Evolutionary conservation across 1,140 invertebrate genomes (phyloP).

Genomic region (Drosophila sulfurigaster): DNA sequence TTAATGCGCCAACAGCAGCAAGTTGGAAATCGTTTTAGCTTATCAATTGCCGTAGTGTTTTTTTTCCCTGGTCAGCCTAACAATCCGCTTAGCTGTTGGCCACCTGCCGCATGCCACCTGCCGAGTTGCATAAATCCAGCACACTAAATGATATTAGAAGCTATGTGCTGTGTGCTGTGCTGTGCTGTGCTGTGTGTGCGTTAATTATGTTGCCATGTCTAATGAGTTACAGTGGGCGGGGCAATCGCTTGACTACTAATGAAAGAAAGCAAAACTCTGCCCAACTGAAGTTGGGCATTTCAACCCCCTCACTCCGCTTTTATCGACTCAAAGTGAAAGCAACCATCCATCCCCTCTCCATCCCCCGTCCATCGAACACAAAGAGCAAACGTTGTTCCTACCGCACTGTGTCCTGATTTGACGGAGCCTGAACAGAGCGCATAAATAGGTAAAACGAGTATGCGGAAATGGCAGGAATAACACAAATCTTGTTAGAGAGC

Average conservation of each 20-base stretch:
- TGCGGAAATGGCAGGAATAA: constrained; percentile 55
- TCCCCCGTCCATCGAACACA: not conserved
- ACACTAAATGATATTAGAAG: constrained; percentile 56
- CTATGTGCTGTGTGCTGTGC: not conserved
- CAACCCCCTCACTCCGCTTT: not conserved
- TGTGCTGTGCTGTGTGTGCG: constrained; percentile 29
- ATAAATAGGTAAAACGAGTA: constrained; percentile 60
- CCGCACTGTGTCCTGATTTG: constrained; percentile 78
- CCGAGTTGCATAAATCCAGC: constrained; percentile 56
- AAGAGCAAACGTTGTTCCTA: constrained; percentile 50
- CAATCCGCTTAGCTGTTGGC: constrained; percentile 2
- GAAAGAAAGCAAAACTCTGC: constrained; percentile 67
- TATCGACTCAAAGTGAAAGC: not conserved
- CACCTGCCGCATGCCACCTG: constrained; percentile 49
- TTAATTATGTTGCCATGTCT: constrained; percentile 71
- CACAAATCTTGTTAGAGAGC: constrained; percentile 60
- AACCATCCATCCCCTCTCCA: not conserved
- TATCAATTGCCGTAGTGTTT: constrained; percentile 52
- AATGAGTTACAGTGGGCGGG: constrained; percentile 47
- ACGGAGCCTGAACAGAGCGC: constrained; percentile 43
- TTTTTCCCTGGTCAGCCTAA: not conserved
- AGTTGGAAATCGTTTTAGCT: constrained; percentile 60
- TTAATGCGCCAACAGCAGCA: constrained; percentile 50
- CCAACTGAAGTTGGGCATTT: constrained; percentile 65
- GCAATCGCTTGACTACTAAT: constrained; percentile 62